A percentile compares a stretch with the other conserved stretches of the same genome.
Conservation (phyloP, 1,140 invertebrate genomes). For the Drosophila orosa region DNA sequence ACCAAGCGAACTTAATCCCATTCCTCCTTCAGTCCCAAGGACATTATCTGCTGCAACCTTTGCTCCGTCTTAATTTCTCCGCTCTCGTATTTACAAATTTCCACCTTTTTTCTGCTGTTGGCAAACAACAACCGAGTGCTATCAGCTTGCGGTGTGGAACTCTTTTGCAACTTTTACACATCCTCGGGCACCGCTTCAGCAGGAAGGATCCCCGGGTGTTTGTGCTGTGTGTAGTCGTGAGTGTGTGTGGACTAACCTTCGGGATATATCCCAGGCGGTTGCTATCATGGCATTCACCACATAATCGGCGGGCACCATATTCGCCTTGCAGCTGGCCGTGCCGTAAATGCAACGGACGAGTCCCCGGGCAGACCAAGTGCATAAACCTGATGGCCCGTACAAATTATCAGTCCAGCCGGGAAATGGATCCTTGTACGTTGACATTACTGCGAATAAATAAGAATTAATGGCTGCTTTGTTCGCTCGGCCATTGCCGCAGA, state of each 20-base stretch:
- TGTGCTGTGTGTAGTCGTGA: not conserved
- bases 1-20: not conserved
- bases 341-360: conserved; percentile 88
- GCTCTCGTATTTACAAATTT: conserved; percentile 35
- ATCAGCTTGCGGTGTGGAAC: conserved; percentile 44
- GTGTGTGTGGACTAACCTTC: conserved; percentile 68
- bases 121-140: conserved; percentile 31
- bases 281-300: conserved; percentile 91
- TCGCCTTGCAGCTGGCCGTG: conserved; percentile 86
- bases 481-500: conserved; percentile 22
- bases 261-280: conserved; percentile 88
- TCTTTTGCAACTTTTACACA: conserved; percentile 55
- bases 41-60: conserved; percentile 16
- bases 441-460: conserved; percentile 87
- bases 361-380: conserved; percentile 86
- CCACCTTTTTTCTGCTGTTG: conserved; percentile 3
- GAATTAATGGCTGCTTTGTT: conserved; percentile 80
- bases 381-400: conserved; percentile 89
- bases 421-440: conserved; percentile 89
- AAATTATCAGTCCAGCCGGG: conserved; percentile 92
- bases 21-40: not conserved
- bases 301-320: conserved; percentile 92
- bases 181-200: conserved; percentile 39
- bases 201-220: conserved; percentile 4
- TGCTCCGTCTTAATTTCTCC: conserved; percentile 32